Percentiles rank a stretch among this genome's conserved stretches.
Evolutionary conservation across 2,113 vertebrate genomes (phyloP).

Genomic region (Varanus komodoensis): DNA sequence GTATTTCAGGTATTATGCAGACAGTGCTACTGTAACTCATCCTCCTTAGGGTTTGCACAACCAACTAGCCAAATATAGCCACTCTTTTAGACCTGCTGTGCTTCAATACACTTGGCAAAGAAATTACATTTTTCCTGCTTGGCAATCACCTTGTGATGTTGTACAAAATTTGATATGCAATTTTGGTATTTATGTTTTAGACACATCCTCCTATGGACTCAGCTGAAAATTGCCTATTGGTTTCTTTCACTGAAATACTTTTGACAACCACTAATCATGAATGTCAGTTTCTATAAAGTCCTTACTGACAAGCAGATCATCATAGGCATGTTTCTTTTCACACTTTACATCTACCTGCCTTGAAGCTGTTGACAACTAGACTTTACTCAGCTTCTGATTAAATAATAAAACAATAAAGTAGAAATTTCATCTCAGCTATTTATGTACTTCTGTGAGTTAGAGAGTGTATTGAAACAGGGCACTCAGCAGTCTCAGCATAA

Average conservation of each 20-base stretch:
- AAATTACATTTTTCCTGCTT: constrained; percentile 11
- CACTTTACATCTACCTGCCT: constrained; percentile 13
- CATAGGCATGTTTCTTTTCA: background rate
- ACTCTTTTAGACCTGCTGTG: background rate
- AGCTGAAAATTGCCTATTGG: constrained; percentile 7
- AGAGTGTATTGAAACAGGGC: background rate
- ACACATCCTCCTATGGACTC: background rate
- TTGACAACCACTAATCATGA: constrained; percentile 19
- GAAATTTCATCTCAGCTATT: background rate
- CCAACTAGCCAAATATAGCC: background rate
- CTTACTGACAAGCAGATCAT: background rate
- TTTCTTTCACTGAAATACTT: constrained; percentile 9
- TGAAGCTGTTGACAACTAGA: constrained; percentile 11
- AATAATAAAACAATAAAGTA: background rate
- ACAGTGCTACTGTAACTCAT: background rate
- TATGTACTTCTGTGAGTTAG: background rate
- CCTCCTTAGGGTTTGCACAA: background rate
- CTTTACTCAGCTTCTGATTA: background rate
- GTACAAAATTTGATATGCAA: background rate
- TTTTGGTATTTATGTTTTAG: background rate
- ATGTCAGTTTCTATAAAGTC: constrained; percentile 14
- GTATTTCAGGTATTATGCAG: background rate
- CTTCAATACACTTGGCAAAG: background rate
- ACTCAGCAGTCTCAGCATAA: background rate
- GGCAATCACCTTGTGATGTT: background rate